Percentiles rank a stretch among this genome's conserved stretches.
Conservation (phyloP, 2,797 vertebrate genomes). For the Enteromius unitaeniatus region DNA sequence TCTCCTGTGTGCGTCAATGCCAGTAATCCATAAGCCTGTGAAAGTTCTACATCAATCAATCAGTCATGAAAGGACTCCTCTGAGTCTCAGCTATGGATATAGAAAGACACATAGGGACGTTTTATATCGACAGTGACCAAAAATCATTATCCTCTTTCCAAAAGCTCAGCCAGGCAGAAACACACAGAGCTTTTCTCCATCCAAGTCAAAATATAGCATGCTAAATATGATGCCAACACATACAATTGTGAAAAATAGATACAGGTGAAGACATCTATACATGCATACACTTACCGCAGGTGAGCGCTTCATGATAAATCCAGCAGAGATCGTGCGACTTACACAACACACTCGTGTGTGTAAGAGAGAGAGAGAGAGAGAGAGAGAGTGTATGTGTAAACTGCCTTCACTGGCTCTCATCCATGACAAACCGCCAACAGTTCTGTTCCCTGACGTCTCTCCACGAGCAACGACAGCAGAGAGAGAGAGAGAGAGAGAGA, state of each 20-base stretch:
- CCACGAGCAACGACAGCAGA: slow-evolving; percentile 23
- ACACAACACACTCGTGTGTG: not conserved
- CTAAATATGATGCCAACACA: not conserved
- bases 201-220: not conserved
- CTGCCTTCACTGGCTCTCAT: slow-evolving; percentile 33
- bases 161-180: slow-evolving; percentile 7
- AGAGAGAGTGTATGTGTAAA: not conserved
- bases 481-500: no score
- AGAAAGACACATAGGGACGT: not conserved
- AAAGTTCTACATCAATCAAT: slow-evolving; percentile 22
- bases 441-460: slow-evolving; percentile 37
- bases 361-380: not conserved
- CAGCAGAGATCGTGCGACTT: not conserved
- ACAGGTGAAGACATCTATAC: not conserved
- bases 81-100: not conserved
- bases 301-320: slow-evolving; percentile 7
- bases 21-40: slow-evolving; percentile 1
- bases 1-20: not conserved
- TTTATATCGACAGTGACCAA: slow-evolving; percentile 15
- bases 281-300: slow-evolving; percentile 32
- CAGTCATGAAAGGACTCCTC: slow-evolving; percentile 6
- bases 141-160: slow-evolving; percentile 9
- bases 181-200: not conserved
- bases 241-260: not conserved
- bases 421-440: slow-evolving; percentile 39